Conservation (phyloP, 2,113 vertebrate genomes). For the Meles meles region DNA sequence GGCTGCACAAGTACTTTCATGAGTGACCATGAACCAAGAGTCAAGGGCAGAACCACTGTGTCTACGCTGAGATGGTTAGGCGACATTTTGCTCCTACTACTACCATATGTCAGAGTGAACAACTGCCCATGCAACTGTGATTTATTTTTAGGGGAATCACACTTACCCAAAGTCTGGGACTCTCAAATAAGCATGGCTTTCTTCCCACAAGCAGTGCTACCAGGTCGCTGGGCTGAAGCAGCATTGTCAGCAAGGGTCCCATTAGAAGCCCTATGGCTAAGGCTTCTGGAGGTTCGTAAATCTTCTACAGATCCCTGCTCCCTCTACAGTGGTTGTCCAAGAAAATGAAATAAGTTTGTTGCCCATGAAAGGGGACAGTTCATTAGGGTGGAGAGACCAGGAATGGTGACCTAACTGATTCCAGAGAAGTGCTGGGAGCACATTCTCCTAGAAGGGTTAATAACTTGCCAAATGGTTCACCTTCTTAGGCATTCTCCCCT, state of each 20-base stretch:
- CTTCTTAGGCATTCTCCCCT: conserved; percentile 64
- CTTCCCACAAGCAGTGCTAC: neutral
- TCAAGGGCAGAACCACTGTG: neutral
- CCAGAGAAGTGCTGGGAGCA: conserved; percentile 54
- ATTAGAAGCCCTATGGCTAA: rapidly evolving
- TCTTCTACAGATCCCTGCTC: neutral
- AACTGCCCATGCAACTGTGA: neutral
- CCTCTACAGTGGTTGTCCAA: neutral
- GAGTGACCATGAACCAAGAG: neutral
- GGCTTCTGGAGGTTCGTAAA: neutral
- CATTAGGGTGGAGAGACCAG: no score
- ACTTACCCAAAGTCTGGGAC: neutral
- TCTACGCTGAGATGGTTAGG: neutral
- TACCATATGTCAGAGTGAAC: neutral
- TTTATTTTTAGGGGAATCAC: neutral
- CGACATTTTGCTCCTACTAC: neutral
- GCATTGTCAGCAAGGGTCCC: neutral
- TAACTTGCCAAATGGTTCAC: conserved; percentile 76
- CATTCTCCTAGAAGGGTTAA: conserved; percentile 71
- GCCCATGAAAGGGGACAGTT: neutral
- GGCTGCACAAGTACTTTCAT: neutral
- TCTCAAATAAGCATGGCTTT: neutral
- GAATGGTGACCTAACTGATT: conserved; percentile 47
- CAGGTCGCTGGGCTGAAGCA: neutral
- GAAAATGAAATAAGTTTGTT: conserved; percentile 24